Base-by-base conservation (phyloP, 2,888 invertebrate species). In the Amiota mariae region DNA sequence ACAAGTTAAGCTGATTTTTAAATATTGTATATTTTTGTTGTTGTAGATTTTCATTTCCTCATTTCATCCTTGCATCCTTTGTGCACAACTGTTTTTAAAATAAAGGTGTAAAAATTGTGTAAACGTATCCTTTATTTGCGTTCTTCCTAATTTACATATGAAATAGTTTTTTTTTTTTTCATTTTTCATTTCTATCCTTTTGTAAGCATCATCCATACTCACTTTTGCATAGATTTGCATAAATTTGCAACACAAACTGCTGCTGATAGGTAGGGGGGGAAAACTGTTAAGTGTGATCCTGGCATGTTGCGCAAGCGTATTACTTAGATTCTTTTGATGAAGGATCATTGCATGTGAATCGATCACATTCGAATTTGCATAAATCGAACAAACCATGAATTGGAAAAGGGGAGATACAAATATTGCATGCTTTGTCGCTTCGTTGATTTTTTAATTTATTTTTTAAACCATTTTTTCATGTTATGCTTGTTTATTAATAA, bases 71-170 rank as follows among this genome's bases (percentile, higher is more conserved):
- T 63, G 61, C 73, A 72, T 73, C 72, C 73, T 76, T 70, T 67
- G 73, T 81, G 79, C 67, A 67, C 67, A 67, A 67, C 67, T 75
- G 73, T 84, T 74, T 48, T 72, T 64, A 72, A 36, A 73, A 75
- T 68, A 72, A 83, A 86, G 86, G 86, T 87, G 86, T 86, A 84
- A 85, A 82, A 84, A 84, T 80, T 78, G 79, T 80, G 82, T 81
- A 81, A 84, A 82, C 80, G 82, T 79, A 82, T 85, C 77, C 81
- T 80, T 79, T 78, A 74, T 79, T 78, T 78, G 73, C 73, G 72
- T 13, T 54, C n/a, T 10, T 20, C 18, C 51, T 71, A 56, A 24
- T 86, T 85, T 87, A 85, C 86, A 86, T 87, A 82, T 85, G 85
- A 86, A 87, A 81, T 77, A 77, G 74, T 36, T 36, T 36, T 36